These are phyloP conservation scores for Gymnoscelis rufifasciata DNA, from an alignment of 2,888 invertebrate species.

Conservation along the genomic window DNA sequence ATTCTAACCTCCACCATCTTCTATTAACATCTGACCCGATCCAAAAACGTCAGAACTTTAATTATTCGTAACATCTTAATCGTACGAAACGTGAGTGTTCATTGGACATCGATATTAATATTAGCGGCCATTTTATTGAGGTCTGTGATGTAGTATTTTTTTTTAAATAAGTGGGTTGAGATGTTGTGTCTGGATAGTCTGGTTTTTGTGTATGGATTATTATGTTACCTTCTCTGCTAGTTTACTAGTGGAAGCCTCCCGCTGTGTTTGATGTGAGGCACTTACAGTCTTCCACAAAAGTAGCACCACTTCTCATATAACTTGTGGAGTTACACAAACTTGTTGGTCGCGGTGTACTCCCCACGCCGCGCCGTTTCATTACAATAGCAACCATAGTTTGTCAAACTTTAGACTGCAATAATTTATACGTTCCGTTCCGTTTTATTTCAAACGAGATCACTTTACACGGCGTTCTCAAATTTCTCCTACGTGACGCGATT, in stretches of 20 bases:
- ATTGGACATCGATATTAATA: slow-evolving; percentile 61
- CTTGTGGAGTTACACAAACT: slow-evolving; percentile 42
- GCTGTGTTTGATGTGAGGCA: slow-evolving; percentile 74
- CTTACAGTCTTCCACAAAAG: slow-evolving; percentile 52
- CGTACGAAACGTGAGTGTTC: slow-evolving; percentile 68
- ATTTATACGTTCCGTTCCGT: slow-evolving; percentile 72
- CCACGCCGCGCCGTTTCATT: slow-evolving; percentile 71
- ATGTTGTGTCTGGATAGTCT: slow-evolving; percentile 52
- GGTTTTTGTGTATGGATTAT: slow-evolving; percentile 66
- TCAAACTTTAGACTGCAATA: slow-evolving; percentile 76
- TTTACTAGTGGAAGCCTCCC: slow-evolving; percentile 69
- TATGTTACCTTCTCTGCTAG: slow-evolving; percentile 70
- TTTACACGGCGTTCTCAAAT: slow-evolving; percentile 71
- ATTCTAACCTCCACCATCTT: slow-evolving; percentile 9
- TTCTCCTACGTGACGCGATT: slow-evolving; percentile 71
- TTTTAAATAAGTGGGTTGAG: slow-evolving; percentile 26
- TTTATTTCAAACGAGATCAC: slow-evolving; percentile 64
- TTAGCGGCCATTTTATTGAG: slow-evolving; percentile 44
- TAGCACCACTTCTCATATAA: slow-evolving; percentile 41
- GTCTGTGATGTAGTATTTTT: slow-evolving; percentile 31
- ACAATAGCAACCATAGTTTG: slow-evolving; percentile 72
- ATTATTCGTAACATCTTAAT: slow-evolving; percentile 76
- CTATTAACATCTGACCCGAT: slow-evolving; percentile 43
- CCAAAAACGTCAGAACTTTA: slow-evolving; percentile 69
- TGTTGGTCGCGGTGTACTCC: slow-evolving; percentile 51